Percentiles rank a stretch among this genome's conserved stretches.
These are phyloP conservation scores for Oreochromis mossambicus DNA, from an alignment of 2,797 vertebrate species.

Conservation along the genomic window DNA sequence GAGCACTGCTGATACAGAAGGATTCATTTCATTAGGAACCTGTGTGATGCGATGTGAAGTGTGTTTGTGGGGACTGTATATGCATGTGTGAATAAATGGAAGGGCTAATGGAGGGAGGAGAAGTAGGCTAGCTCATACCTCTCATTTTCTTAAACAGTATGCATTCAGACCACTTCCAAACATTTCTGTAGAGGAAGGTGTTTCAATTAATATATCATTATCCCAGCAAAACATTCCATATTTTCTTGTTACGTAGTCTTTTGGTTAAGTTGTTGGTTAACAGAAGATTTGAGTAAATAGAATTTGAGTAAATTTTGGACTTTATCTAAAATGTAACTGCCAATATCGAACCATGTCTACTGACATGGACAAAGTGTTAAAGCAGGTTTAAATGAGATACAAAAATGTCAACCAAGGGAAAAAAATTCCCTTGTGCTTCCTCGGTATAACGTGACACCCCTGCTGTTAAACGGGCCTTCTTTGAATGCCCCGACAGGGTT, in stretches of 20 bases:
- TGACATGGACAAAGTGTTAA: background rate
- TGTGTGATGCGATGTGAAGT: background rate
- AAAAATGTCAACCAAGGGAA: background rate
- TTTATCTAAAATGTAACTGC: background rate
- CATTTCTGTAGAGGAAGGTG: background rate
- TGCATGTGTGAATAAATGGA: constrained; percentile 22
- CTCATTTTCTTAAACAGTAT: background rate
- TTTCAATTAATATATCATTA: background rate
- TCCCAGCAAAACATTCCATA: background rate
- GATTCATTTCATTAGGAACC: constrained; percentile 63
- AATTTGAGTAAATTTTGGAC: background rate
- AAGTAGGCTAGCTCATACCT: background rate
- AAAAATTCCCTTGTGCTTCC: background rate
- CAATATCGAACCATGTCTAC: background rate
- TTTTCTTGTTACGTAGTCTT: background rate
- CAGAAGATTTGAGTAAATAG: background rate
- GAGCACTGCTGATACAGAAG: constrained; percentile 56
- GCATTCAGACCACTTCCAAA: background rate
- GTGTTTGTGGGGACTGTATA: constrained; percentile 13
- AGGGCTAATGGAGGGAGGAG: constrained; percentile 16
- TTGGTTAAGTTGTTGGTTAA: background rate
- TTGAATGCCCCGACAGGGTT: background rate
- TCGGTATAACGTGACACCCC: background rate
- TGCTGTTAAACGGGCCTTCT: background rate
- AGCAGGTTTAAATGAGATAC: background rate